A percentile compares a stretch with the other conserved stretches of the same genome.
Conservation (phyloP, 2,113 vertebrate species). For the Hydrolagus affinis region DNA sequence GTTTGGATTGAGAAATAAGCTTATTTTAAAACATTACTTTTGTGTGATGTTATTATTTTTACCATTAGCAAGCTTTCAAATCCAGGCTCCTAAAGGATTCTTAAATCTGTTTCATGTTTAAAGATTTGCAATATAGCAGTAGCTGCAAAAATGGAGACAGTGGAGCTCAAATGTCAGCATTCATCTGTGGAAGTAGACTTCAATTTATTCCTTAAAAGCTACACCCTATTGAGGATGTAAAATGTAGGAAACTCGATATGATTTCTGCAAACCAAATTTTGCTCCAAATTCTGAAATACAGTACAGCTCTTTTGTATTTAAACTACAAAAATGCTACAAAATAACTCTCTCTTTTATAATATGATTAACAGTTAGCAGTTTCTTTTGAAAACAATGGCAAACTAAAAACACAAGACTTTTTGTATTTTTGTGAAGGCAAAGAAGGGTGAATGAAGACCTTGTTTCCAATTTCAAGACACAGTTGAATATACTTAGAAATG, state of each 20-base stretch:
- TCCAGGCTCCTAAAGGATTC: not conserved
- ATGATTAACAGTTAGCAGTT: constrained; percentile 3
- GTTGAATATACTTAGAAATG: not conserved
- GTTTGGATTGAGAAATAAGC: not conserved
- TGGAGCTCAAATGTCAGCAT: constrained; percentile 17
- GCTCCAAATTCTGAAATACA: constrained; percentile 11
- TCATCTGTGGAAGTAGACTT: not conserved
- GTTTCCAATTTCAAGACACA: not conserved
- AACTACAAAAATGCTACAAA: not conserved
- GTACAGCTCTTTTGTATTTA: constrained; percentile 4
- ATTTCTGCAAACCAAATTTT: not conserved
- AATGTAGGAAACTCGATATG: constrained; percentile 1
- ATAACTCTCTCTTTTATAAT: not conserved
- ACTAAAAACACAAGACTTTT: not conserved
- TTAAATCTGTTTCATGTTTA: not conserved
- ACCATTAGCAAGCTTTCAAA: not conserved
- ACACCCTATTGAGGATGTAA: constrained; percentile 4
- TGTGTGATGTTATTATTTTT: not conserved
- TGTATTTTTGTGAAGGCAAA: not conserved
- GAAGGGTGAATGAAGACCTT: not conserved
- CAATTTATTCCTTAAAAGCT: constrained; percentile 8
- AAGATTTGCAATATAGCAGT: not conserved
- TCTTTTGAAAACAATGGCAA: constrained; percentile 7
- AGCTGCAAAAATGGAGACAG: not conserved
- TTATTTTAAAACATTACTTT: not conserved